A percentile compares a stretch with the other conserved stretches of the same genome.
phyloP scores from a whole-genome alignment of 1,140 invertebrate genomes.

The Chironomus striatipennis region DNA sequence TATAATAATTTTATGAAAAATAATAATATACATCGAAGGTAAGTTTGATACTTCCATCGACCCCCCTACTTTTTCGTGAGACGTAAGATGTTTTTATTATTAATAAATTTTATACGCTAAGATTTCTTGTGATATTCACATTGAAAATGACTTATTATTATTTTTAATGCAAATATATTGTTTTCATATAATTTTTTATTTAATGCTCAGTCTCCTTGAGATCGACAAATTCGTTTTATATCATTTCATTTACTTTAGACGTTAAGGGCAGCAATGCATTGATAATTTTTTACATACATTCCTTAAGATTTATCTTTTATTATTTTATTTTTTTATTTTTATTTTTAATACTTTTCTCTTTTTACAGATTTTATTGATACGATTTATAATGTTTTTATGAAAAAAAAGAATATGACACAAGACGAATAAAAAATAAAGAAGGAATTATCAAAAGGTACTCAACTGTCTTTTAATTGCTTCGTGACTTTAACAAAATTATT shows the following conservation, averaged over 20 bases:
- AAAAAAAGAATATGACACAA: background rate
- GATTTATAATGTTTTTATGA: slow-evolving; percentile 15
- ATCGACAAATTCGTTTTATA: background rate
- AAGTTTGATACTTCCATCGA: background rate
- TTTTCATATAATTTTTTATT: background rate
- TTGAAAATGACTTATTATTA: slow-evolving; percentile 16
- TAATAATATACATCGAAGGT: background rate
- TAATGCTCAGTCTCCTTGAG: background rate
- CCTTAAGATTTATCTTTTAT: too few species aligned
- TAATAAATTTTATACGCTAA: too few species aligned
- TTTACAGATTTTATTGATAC: slow-evolving; percentile 3
- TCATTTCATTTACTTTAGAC: background rate
- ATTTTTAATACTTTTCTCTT: background rate
- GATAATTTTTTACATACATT: too few species aligned
- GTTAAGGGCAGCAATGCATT: background rate
- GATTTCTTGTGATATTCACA: slow-evolving; percentile 19
- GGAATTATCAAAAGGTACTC: background rate
- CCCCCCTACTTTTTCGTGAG: background rate
- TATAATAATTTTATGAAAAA: background rate
- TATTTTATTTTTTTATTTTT: too few species aligned
- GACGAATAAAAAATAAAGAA: background rate
- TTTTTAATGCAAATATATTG: background rate
- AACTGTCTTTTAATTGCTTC: background rate
- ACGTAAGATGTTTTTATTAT: too few species aligned
- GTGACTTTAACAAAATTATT: background rate